These are phyloP conservation scores for Crocuta crocuta DNA, from an alignment of 2,113 vertebrate species.

Conservation along the genomic window DNA sequence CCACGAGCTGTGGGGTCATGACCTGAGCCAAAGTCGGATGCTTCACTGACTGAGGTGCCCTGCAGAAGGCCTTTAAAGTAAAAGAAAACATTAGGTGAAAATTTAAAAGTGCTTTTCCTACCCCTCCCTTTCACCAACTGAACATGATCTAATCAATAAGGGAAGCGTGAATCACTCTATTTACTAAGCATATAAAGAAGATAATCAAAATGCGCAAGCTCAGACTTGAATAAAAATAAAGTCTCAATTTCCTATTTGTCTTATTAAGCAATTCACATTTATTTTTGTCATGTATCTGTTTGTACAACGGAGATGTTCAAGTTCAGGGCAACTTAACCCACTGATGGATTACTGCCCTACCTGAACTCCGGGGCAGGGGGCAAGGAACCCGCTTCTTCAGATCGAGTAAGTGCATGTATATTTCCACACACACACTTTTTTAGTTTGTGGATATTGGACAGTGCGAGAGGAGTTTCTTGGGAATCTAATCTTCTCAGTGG, in stretches of 20 bases:
- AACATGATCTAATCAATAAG: background rate
- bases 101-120: background rate
- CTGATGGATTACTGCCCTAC: slow-evolving; percentile 62
- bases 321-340: slow-evolving; percentile 38
- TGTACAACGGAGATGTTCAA: background rate
- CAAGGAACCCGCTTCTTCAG: background rate
- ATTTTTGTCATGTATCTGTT: background rate
- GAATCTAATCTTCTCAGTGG: slow-evolving; percentile 83
- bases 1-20: no score
- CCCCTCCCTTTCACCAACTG: background rate
- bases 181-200: slow-evolving; percentile 54
- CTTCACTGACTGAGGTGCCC: no score
- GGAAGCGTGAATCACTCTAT: slow-evolving; percentile 36
- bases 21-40: no score
- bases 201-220: slow-evolving; percentile 1
- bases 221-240: slow-evolving; percentile 41
- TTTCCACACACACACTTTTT: background rate
- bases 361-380: slow-evolving; percentile 33
- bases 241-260: slow-evolving; percentile 52
- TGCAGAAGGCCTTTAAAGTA: background rate
- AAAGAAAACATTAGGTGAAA: slow-evolving; percentile 45
- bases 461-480: slow-evolving; percentile 75
- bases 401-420: background rate
- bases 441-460: slow-evolving; percentile 79
- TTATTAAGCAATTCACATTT: background rate